Evolutionary conservation across 2,888 invertebrate species (phyloP).

Genomic region (Anorthoa munda): DNA sequence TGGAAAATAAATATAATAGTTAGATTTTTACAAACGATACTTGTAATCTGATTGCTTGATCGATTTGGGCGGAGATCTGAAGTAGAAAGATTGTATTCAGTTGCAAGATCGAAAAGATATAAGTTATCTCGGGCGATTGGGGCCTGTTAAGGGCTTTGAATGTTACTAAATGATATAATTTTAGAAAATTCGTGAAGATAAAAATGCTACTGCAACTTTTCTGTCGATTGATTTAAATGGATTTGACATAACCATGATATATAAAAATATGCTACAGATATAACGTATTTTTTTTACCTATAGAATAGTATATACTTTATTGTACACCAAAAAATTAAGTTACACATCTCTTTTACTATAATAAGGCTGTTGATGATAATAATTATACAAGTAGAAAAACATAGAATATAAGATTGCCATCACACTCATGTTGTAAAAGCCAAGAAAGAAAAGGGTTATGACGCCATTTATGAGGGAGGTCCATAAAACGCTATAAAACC

Average conservation of each 20-base stretch:
- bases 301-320: no score
- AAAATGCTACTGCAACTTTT: not conserved
- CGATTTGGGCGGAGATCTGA: conserved; percentile 42
- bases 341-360: no score
- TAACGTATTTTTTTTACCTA: not conserved
- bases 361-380: not conserved
- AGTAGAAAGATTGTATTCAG: conserved; percentile 40
- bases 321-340: no score
- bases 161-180: not conserved
- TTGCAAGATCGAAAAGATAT: conserved; percentile 31
- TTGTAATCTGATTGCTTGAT: conserved; percentile 52
- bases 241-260: not conserved
- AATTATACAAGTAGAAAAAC: not conserved
- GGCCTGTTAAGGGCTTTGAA: not conserved
- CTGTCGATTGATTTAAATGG: not conserved
- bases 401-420: conserved; percentile 20
- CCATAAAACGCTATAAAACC: conserved; percentile 40
- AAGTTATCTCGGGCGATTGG: conserved; percentile 17
- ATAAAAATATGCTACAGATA: not conserved
- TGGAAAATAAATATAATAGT: conserved; percentile 34
- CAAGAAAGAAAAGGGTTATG: conserved; percentile 45
- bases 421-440: conserved; percentile 26
- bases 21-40: conserved; percentile 21
- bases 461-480: conserved; percentile 26
- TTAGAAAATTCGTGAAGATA: not conserved